A percentile compares a stretch with the other conserved stretches of the same genome.
Evolutionary conservation across 2,888 invertebrate species (phyloP).

Genomic region (Drosophila putrida): DNA sequence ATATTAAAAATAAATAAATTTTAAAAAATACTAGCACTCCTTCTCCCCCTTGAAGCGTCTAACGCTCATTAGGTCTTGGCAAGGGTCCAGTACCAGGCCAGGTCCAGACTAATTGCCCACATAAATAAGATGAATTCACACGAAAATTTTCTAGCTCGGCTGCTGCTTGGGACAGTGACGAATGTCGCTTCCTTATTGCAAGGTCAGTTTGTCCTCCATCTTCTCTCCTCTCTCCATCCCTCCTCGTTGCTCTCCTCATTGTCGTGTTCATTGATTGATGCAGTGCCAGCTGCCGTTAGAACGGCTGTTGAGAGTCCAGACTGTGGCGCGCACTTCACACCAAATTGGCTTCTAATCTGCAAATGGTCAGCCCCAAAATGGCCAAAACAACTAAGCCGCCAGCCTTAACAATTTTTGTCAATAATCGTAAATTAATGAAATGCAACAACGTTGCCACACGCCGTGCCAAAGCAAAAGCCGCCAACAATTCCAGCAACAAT

Average conservation of each 20-base stretch:
- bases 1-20: constrained; percentile 79
- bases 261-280: constrained; percentile 71
- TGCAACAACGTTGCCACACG: constrained; percentile 68
- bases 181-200: constrained; percentile 78
- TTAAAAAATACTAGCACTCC: constrained; percentile 35
- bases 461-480: constrained; percentile 57
- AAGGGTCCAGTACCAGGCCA: neutral
- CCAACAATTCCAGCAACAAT: constrained; percentile 36
- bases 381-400: constrained; percentile 29
- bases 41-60: neutral
- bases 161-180: constrained; percentile 69
- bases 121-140: constrained; percentile 69
- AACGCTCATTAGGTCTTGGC: constrained; percentile 48
- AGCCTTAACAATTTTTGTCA: constrained; percentile 61
- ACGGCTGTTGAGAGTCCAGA: constrained; percentile 21
- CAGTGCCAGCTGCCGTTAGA: constrained; percentile 78
- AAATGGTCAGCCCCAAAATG: constrained; percentile 67
- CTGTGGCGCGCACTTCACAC: constrained; percentile 67
- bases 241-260: neutral
- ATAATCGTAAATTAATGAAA: constrained; percentile 81
- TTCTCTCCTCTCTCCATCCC: neutral
- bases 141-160: constrained; percentile 33
- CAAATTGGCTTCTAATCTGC: constrained; percentile 76
- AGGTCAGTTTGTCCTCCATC: constrained; percentile 64
- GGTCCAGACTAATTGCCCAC: constrained; percentile 68